Evolutionary conservation across 2,888 invertebrate species (phyloP), one percentile per base, ranked within the genome.

Genomic region (Thalpophila matura): DNA sequence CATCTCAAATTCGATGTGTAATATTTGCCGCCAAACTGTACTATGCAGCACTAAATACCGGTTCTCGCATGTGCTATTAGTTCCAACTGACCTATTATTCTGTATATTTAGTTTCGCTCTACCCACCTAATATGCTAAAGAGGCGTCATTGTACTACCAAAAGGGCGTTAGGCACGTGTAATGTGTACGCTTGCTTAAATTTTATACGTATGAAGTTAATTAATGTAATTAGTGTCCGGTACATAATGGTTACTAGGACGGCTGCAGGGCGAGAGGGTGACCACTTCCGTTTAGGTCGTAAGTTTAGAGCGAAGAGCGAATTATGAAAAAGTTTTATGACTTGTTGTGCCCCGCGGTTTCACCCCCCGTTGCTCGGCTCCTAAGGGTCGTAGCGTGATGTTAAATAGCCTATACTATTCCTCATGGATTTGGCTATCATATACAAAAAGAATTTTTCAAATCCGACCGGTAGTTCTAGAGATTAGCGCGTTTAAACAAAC

Each of bases 211-310:
- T 64, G 40, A 27, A 45, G 66, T 60, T 67, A 77, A 80, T 72
- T 75, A 74, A 66, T 77, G 73, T 80, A 78, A 81, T 81, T 80
- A 81, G 79, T 42, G 33, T 54, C 16, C 57, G 12, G 51, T 66
- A 47, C 42, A 57, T 57, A 60, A 58, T 40, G 56, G 49, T 75
- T 78, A 63, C 57, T 64, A 14, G 50, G 40, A 7, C 46, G 67
- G 24, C 37, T 29, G 42, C 18, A 14, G 59, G 65, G 78, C 69
- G 54, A 60, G 73, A 60, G 73, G 81, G 78, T 78, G 78, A 77
- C 64, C 62, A 18, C 9, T 74, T 81, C 81, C 81, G 69, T 62
- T 60, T 0, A 2, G 9, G 6, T 7, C 0, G 5, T 4, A n/a
- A 60, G 35, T 16, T 9, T 33, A 0, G 2, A 71, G 71, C 56